Conservation (phyloP, 2,888 invertebrate genomes). For the Eretmocerus hayati region DNA sequence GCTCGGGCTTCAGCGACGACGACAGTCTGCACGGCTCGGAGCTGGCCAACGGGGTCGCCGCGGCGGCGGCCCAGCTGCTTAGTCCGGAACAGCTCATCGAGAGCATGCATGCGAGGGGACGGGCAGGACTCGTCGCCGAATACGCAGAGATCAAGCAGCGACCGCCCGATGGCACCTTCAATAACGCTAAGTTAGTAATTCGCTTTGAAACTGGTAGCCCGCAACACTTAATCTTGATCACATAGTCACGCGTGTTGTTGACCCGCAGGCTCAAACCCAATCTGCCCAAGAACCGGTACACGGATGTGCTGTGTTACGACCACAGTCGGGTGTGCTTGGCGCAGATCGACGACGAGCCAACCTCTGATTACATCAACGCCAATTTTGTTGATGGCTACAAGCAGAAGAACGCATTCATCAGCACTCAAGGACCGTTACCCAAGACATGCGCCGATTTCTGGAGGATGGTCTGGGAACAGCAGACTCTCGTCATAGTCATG, state of each 20-base stretch:
- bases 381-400: constrained; percentile 98
- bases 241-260: background rate
- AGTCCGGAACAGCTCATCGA: constrained; percentile 69
- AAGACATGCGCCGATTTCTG: constrained; percentile 94
- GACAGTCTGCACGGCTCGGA: constrained; percentile 73
- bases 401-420: constrained; percentile 95
- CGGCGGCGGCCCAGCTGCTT: constrained; percentile 51
- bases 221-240: no score
- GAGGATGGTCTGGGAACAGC: constrained; percentile 98
- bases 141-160: constrained; percentile 81
- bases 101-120: constrained; percentile 67
- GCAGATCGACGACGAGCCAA: constrained; percentile 65
- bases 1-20: constrained; percentile 84
- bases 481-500: constrained; percentile 87
- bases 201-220: background rate
- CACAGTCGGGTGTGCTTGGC: constrained; percentile 86
- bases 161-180: constrained; percentile 82
- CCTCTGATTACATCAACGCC: constrained; percentile 92
- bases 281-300: constrained; percentile 82
- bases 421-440: constrained; percentile 93
- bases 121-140: constrained; percentile 76
- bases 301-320: constrained; percentile 94
- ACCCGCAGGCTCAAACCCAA: constrained; percentile 57
- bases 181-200: constrained; percentile 68
- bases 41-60: constrained; percentile 46